Percentiles rank a stretch among this genome's conserved stretches.
phyloP scores from a whole-genome alignment of 2,113 vertebrate species.

The Microcebus murinus region DNA sequence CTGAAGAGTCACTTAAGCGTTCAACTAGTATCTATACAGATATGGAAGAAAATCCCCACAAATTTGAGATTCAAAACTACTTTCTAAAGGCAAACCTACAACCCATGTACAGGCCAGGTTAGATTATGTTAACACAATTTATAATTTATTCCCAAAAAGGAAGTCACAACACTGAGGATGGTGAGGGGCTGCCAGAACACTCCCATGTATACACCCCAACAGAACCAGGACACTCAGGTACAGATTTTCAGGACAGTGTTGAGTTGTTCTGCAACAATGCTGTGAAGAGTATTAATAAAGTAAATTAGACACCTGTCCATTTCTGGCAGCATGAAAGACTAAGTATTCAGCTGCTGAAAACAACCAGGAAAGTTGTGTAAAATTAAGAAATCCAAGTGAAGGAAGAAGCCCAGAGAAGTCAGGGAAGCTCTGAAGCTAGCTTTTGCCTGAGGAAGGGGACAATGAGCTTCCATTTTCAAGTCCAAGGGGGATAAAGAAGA shows the following conservation, averaged over 20 bases:
- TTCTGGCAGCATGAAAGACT: neutral
- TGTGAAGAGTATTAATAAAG: neutral
- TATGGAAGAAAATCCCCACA: neutral
- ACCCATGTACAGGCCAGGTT: neutral
- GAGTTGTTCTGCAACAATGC: neutral
- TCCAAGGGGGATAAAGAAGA: neutral
- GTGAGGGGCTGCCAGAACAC: neutral
- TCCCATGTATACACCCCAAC: neutral
- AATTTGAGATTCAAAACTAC: neutral
- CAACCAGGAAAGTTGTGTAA: neutral
- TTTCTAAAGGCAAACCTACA: neutral
- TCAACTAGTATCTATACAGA: neutral
- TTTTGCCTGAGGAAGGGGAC: neutral
- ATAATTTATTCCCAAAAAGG: neutral
- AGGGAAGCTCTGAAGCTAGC: neutral
- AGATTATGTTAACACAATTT: neutral
- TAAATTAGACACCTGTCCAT: neutral
- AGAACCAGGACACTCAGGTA: neutral
- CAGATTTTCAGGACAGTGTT: neutral
- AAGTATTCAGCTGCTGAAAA: neutral
- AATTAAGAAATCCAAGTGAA: neutral
- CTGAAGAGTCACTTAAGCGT: neutral
- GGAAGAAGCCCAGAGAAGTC: neutral
- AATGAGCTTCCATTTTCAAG: neutral
- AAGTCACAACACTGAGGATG: neutral